Conservation (phyloP, 2,888 invertebrate species). For the Lissonota sp. region DNA sequence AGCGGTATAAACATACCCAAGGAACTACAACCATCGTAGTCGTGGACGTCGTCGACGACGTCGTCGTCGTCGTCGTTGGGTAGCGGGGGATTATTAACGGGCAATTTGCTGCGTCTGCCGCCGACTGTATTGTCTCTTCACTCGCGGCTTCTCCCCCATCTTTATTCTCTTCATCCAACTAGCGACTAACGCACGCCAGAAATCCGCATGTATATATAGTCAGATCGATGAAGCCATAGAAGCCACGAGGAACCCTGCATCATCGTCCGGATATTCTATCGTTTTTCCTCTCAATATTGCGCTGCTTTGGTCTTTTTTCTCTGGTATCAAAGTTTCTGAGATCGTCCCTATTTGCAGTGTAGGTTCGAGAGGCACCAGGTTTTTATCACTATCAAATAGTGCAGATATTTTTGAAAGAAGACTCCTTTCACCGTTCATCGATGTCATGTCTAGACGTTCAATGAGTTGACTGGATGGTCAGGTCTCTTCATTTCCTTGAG, state of each 20-base stretch:
- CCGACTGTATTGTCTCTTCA: constrained; percentile 80
- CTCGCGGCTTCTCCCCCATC: constrained; percentile 40
- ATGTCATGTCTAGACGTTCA: constrained; percentile 23
- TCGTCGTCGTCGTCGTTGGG: constrained; percentile 60
- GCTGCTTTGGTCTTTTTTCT: constrained; percentile 55
- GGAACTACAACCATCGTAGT: constrained; percentile 56
- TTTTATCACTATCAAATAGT: constrained; percentile 18
- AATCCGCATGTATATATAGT: constrained; percentile 36
- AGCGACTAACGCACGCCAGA: constrained; percentile 44
- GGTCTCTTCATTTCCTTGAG: not conserved
- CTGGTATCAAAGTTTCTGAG: constrained; percentile 56
- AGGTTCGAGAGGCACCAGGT: not conserved
- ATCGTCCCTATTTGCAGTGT: not conserved
- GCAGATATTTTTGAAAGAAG: constrained; percentile 19
- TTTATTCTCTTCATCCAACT: constrained; percentile 69
- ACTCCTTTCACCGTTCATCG: constrained; percentile 17
- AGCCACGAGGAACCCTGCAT: constrained; percentile 54
- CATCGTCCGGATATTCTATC: constrained; percentile 58
- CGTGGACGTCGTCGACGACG: constrained; percentile 33
- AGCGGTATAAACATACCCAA: constrained; percentile 41
- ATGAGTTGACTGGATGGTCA: not conserved
- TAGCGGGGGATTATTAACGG: constrained; percentile 82
- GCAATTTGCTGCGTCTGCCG: constrained; percentile 83
- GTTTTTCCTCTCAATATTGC: constrained; percentile 39
- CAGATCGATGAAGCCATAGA: constrained; percentile 42